Base-by-base conservation (phyloP, 2,113 vertebrate species). In the Vicugna pacos region DNA sequence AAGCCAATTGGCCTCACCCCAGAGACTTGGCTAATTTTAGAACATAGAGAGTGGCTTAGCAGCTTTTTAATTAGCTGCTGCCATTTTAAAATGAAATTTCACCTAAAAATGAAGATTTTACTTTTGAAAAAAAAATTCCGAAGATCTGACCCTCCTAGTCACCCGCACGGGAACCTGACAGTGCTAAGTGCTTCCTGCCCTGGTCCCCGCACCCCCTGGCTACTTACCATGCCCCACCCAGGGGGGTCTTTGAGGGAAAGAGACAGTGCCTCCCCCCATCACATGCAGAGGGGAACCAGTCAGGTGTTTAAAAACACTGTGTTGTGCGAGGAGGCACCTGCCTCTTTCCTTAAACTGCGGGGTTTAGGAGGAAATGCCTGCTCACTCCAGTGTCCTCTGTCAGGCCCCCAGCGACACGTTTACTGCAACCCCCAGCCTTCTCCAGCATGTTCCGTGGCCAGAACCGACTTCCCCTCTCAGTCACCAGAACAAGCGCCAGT, bases 221-320 rank as follows among this genome's bases (percentile, higher is more conserved):
- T 26, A 56, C 58, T 20, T 13, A 46, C 28, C n/a, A 8, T 0
- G 9, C 48, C 32, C 38, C 10, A 48, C 12, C 42, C 35, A 14
- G 16, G 67, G 0, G 30, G 69, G 28, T 38, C 58, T 67, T 19
- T 6, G 65, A 48, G 65, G 64, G 58, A 38, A 9, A 73, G 70
- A 48, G 38, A 4, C 9, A 20, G 32, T 6, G 8, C 16, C 4
- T 1, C 56, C 9, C 42, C 48, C 28, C 4, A 10, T 15, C 6
- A 2, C 4, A 0, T 2, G 2, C 4, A 8, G 26, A 28, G 32
- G 42, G 15, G 32, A 2, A 17, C 9, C 9, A 4, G 14, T 5
- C 52, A 32, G 75, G 64, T 1, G 7, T 46, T 65, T 73, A 42
- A 42, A 42, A 5, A 42, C 38, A 42, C 38, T 42, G 38, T 42